These are phyloP conservation scores for Apostichopus leukothele DNA, from an alignment of 53 echinoderm and acorn worm genomes.

Conservation along the genomic window DNA sequence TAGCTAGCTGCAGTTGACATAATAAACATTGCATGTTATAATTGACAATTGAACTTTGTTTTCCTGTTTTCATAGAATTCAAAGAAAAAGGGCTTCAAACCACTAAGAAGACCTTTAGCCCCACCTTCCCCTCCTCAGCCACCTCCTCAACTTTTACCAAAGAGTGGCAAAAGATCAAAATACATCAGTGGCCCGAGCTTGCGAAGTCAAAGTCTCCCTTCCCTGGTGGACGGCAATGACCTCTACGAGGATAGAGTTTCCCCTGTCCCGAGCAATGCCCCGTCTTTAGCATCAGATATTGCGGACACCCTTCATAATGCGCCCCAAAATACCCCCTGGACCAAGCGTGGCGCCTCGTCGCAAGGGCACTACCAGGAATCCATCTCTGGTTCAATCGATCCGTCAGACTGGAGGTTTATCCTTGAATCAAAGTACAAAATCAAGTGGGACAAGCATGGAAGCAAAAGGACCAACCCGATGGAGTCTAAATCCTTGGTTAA, in stretches of 20 bases:
- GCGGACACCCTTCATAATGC: conserved; percentile 65
- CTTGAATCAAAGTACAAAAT: conserved; percentile 80
- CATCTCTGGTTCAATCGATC: conserved; percentile 27
- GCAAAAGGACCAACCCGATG: conserved; percentile 48
- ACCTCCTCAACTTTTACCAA: conserved; percentile 49
- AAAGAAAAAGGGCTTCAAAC: conserved; percentile 48
- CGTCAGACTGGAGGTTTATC: conserved; percentile 69
- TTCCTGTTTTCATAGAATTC: conserved; percentile 43
- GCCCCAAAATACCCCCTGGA: conserved; percentile 81
- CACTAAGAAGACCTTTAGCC: conserved; percentile 78
- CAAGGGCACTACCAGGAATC: conserved; percentile 33
- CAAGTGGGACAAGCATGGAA: conserved; percentile 46
- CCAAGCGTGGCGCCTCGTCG: conserved; percentile 47
- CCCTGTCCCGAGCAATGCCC: conserved; percentile 82
- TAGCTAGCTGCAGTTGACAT: too few species aligned
- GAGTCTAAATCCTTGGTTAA: conserved; percentile 76
- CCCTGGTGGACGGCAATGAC: conserved; percentile 45
- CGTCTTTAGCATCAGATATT: conserved; percentile 77
- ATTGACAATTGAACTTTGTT: not conserved
- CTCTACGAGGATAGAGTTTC: conserved; percentile 28
- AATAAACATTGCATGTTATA: too few species aligned
- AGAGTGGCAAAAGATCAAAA: conserved; percentile 43
- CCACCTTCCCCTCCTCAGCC: conserved; percentile 63
- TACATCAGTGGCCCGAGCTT: conserved; percentile 22
- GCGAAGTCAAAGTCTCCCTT: conserved; percentile 51